These are phyloP conservation scores for Tyria jacobaeae DNA, from an alignment of 2,888 invertebrate species.

Conservation along the genomic window DNA sequence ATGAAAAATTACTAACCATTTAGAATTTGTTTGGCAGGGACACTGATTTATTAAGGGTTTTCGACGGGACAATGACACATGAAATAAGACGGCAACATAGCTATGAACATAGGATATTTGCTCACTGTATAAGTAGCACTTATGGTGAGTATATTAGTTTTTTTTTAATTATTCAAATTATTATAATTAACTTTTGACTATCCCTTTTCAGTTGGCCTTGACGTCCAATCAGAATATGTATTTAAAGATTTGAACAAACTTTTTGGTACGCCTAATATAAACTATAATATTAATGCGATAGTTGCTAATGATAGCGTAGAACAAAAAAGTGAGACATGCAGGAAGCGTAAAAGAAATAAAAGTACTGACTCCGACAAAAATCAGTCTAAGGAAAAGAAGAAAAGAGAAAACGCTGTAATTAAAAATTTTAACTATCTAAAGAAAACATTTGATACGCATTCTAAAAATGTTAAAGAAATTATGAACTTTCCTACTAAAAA, in stretches of 20 bases:
- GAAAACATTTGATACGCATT: constrained; percentile 63
- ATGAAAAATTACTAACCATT: background rate
- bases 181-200: background rate
- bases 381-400: constrained; percentile 73
- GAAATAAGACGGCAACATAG: constrained; percentile 73
- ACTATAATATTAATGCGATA: constrained; percentile 15
- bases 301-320: constrained; percentile 31
- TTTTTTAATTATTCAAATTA: background rate
- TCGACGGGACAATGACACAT: constrained; percentile 75
- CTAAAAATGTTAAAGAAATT: constrained; percentile 55
- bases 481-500: background rate
- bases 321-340: constrained; percentile 62
- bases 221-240: constrained; percentile 70
- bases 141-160: constrained; percentile 76
- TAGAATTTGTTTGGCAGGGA: constrained; percentile 63
- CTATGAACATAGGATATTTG: constrained; percentile 77
- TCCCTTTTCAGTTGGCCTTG: constrained; percentile 83
- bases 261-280: constrained; percentile 9
- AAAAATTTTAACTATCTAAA: constrained; percentile 67
- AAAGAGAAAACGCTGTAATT: constrained; percentile 65
- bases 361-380: constrained; percentile 47
- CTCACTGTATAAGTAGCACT: constrained; percentile 86
- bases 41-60: constrained; percentile 73
- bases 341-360: constrained; percentile 70
- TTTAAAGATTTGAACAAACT: constrained; percentile 62